phyloP scores from a whole-genome alignment of 2,113 vertebrate species.

The Macroglossus sobrinus region DNA sequence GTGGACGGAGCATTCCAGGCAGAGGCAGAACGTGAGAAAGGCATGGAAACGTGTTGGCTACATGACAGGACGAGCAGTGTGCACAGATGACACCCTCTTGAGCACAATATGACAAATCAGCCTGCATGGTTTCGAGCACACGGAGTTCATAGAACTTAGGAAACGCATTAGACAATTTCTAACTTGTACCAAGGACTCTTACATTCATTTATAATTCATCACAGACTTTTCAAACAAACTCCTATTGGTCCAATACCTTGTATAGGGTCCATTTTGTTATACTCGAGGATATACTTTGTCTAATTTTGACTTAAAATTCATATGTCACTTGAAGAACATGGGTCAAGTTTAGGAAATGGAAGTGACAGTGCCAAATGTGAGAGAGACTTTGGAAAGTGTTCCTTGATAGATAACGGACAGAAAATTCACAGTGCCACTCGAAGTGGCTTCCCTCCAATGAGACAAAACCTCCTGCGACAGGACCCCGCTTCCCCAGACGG shows the following conservation, averaged over 20 bases:
- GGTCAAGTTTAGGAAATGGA: neutral
- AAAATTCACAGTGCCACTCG: conserved; percentile 31
- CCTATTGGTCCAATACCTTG: neutral
- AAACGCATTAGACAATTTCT: neutral
- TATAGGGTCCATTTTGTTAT: neutral
- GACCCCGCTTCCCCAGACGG: neutral
- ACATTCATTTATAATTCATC: neutral
- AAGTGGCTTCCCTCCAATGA: conserved; percentile 10
- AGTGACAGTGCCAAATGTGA: neutral
- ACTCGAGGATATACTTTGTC: neutral
- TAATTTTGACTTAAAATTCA: neutral
- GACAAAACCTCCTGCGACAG: conserved; percentile 26
- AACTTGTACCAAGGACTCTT: neutral
- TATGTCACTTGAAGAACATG: neutral
- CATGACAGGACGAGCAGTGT: rapidly evolving
- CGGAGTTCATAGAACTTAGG: neutral
- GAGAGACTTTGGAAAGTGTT: conserved; percentile 10
- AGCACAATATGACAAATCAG: neutral
- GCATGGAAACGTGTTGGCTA: rapidly evolving
- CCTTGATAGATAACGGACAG: neutral
- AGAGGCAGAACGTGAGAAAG: neutral
- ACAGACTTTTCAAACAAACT: neutral
- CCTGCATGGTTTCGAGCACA: rapidly evolving
- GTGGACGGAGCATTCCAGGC: neutral
- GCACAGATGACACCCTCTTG: rapidly evolving